phyloP scores from a whole-genome alignment of 2,113 vertebrate genomes.

The Ailurus styani region DNA sequence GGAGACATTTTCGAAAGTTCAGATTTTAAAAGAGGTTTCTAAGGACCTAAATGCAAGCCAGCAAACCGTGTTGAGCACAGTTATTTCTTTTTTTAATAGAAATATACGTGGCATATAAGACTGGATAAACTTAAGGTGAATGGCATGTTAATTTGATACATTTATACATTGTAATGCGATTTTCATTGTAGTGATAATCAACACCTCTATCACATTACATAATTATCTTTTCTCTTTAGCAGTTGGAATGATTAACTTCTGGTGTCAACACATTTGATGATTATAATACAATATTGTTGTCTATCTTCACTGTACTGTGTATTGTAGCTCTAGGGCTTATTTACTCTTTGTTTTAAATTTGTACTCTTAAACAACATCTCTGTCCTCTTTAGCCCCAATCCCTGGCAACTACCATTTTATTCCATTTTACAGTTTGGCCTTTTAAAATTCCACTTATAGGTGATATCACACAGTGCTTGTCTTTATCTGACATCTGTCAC shows the following conservation, averaged over 20 bases:
- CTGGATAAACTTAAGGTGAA: not conserved
- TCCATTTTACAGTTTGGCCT: not conserved
- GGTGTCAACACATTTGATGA: not conserved
- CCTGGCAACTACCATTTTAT: not conserved
- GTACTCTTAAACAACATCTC: not conserved
- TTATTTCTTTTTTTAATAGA: not conserved
- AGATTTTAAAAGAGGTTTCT: not conserved
- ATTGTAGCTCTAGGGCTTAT: not conserved
- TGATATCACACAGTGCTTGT: not conserved
- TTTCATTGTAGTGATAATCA: not conserved
- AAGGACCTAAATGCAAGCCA: not conserved
- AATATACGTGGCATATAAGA: not conserved
- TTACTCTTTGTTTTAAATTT: not conserved
- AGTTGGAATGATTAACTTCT: not conserved
- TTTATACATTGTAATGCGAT: not conserved
- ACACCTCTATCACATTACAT: not conserved
- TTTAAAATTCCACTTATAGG: not conserved
- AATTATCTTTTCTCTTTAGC: not conserved
- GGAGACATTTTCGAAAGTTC: not conserved
- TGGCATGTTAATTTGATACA: not conserved
- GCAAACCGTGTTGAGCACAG: not conserved
- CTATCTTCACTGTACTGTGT: not conserved
- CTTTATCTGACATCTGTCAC: not conserved
- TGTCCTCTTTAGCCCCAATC: not conserved
- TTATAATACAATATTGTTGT: not conserved